Conservation (phyloP, 2,113 vertebrate genomes). For the Caranx ignobilis region DNA sequence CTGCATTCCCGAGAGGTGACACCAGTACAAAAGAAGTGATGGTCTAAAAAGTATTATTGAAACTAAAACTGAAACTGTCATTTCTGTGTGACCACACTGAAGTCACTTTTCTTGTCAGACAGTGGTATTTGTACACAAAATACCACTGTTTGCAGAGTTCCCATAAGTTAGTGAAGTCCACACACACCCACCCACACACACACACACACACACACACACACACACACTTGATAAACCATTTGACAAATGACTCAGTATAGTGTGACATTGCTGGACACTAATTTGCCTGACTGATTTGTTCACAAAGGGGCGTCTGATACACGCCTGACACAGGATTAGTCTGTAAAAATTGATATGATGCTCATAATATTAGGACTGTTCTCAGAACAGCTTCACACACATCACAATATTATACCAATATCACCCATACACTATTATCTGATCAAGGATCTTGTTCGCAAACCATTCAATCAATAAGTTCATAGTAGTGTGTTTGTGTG, state of each 20-base stretch:
- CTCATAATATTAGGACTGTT: background rate
- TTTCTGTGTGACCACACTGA: background rate
- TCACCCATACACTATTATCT: background rate
- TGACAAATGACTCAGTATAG: background rate
- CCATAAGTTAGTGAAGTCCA: background rate
- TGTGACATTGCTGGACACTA: background rate
- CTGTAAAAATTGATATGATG: constrained; percentile 7
- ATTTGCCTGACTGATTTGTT: background rate
- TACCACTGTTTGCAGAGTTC: background rate
- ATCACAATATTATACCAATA: background rate
- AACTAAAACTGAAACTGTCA: too few species aligned
- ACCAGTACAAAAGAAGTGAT: too few species aligned
- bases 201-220: background rate
- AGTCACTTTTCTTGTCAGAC: background rate
- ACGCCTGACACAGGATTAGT: background rate
- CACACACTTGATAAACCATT: background rate
- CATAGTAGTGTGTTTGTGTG: background rate
- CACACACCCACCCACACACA: background rate
- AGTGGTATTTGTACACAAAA: background rate
- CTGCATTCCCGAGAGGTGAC: too few species aligned
- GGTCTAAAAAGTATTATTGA: too few species aligned
- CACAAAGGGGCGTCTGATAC: constrained; percentile 15
- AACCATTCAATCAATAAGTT: background rate
- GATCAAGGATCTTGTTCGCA: background rate
- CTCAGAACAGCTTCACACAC: constrained; percentile 14